phyloP scores from a whole-genome alignment of 2,888 invertebrate species.

The Platycheirus rosarum region DNA sequence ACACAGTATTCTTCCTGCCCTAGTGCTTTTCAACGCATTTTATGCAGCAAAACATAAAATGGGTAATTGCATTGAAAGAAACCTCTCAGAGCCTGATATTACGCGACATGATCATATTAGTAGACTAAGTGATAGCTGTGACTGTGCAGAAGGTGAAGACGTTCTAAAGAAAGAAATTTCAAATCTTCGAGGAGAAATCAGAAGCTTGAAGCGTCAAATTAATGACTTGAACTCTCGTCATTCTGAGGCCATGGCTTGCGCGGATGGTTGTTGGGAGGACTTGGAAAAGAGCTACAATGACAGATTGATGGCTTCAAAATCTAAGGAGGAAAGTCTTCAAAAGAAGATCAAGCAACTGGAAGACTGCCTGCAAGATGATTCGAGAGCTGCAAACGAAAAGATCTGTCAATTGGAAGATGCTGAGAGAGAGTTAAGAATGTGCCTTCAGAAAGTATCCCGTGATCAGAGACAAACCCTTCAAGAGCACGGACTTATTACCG shows the following conservation, averaged over 20 bases:
- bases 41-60: slow-evolving; percentile 22
- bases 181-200: slow-evolving; percentile 79
- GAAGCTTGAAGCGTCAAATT: slow-evolving; percentile 80
- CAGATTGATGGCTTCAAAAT: slow-evolving; percentile 84
- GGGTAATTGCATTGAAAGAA: slow-evolving; percentile 48
- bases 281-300: slow-evolving; percentile 87
- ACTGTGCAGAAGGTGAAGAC: slow-evolving; percentile 13
- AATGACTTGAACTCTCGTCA: slow-evolving; percentile 87
- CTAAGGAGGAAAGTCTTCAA: slow-evolving; percentile 83
- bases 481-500: slow-evolving; percentile 83
- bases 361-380: slow-evolving; percentile 83
- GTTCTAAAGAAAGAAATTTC: slow-evolving; percentile 73
- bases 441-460: slow-evolving; percentile 84
- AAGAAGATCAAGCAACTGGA: slow-evolving; percentile 85
- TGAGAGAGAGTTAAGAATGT: slow-evolving; percentile 84
- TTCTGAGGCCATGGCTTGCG: slow-evolving; percentile 88
- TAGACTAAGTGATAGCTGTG: neutral
- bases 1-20: slow-evolving; percentile 77
- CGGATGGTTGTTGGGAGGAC: slow-evolving; percentile 88
- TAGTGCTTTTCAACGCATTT: slow-evolving; percentile 77
- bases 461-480: slow-evolving; percentile 84
- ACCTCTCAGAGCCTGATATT: slow-evolving; percentile 7
- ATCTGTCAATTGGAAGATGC: slow-evolving; percentile 85
- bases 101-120: neutral
- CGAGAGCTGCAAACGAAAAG: slow-evolving; percentile 84